phyloP scores from a whole-genome alignment of 2,888 invertebrate genomes.

The Chrysolina americana region DNA sequence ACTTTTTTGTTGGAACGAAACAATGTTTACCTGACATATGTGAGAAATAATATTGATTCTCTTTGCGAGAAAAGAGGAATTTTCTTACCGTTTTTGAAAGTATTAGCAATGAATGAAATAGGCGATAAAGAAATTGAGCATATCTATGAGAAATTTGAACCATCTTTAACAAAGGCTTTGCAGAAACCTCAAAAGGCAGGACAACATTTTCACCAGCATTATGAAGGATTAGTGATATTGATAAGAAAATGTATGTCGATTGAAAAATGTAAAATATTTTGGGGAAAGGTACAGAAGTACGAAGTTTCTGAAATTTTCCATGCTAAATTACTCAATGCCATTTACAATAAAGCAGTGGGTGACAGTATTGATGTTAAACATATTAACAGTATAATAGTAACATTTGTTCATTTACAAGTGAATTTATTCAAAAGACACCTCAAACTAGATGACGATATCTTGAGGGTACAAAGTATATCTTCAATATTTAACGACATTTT shows the following conservation, averaged over 20 bases:
- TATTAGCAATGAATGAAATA: slow-evolving; percentile 69
- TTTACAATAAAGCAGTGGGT: slow-evolving; percentile 71
- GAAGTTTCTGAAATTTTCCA: slow-evolving; percentile 76
- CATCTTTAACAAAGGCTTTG: slow-evolving; percentile 76
- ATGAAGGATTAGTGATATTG: slow-evolving; percentile 74
- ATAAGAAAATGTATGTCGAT: slow-evolving; percentile 75
- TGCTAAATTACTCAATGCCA: slow-evolving; percentile 71
- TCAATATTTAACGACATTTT: slow-evolving; percentile 53
- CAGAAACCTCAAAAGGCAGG: slow-evolving; percentile 81
- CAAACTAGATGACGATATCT: slow-evolving; percentile 45
- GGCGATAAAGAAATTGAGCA: slow-evolving; percentile 71
- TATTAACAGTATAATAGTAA: slow-evolving; percentile 72
- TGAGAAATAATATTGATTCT: slow-evolving; percentile 71
- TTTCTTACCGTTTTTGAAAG: slow-evolving; percentile 76
- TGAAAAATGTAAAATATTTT: slow-evolving; percentile 73
- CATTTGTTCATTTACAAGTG: slow-evolving; percentile 72
- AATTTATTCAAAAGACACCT: slow-evolving; percentile 70
- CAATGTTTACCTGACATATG: slow-evolving; percentile 69
- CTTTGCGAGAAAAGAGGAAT: slow-evolving; percentile 75
- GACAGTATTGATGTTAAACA: slow-evolving; percentile 67
- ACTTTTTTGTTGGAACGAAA: slow-evolving; percentile 74
- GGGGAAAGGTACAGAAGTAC: slow-evolving; percentile 76
- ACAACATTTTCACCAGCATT: slow-evolving; percentile 76
- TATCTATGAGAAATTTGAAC: slow-evolving; percentile 75
- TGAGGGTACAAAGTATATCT: slow-evolving; percentile 53